These are phyloP conservation scores for Xenus cinereus DNA, from an alignment of 2,113 vertebrate genomes.

Conservation along the genomic window DNA sequence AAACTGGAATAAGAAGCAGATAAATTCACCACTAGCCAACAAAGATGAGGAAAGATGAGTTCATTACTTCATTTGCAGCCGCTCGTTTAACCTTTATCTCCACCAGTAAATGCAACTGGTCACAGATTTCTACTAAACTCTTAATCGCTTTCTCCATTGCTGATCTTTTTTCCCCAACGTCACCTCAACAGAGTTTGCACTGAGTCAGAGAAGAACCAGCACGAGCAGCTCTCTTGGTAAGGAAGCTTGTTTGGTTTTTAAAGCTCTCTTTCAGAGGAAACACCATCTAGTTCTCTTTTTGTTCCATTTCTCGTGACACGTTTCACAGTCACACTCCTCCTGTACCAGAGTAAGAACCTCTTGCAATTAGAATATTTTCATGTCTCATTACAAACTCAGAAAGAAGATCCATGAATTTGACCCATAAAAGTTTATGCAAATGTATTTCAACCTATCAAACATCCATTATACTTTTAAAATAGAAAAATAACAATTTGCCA, in stretches of 20 bases:
- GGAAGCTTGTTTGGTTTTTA: neutral
- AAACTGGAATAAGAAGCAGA: neutral
- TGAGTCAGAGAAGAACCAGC: neutral
- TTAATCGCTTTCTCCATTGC: neutral
- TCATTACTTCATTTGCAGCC: neutral
- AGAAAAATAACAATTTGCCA: neutral
- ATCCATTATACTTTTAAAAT: conserved; percentile 24
- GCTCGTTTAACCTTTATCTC: neutral
- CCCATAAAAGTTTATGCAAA: conserved; percentile 2
- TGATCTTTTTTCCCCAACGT: neutral
- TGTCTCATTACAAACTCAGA: neutral
- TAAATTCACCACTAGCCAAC: neutral
- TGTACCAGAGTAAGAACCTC: neutral
- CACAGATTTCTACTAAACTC: neutral
- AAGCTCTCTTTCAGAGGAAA: neutral
- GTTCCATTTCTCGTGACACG: neutral
- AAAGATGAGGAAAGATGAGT: neutral
- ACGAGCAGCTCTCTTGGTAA: neutral
- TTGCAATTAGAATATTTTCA: conserved; percentile 2
- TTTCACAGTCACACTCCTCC: neutral
- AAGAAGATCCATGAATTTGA: neutral
- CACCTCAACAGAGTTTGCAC: neutral
- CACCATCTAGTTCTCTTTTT: neutral
- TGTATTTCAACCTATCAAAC: neutral
- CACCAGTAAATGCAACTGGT: neutral